Conservation (phyloP, 2,888 invertebrate species). For the Drosophila prostipennis region DNA sequence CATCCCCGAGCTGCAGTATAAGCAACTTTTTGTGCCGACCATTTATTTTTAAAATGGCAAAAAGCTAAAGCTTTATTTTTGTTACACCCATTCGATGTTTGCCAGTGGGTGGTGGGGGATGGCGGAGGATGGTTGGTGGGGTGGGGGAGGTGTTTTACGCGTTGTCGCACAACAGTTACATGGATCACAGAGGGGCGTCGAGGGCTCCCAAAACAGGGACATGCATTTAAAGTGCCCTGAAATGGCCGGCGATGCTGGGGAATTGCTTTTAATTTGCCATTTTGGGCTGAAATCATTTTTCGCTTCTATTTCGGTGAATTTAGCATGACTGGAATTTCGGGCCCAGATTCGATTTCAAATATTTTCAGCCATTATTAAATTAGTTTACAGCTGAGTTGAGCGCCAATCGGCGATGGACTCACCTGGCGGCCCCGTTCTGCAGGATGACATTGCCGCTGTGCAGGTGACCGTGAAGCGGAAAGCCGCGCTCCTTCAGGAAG, state of each 20-base stretch:
- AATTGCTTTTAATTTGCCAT: conserved; percentile 60
- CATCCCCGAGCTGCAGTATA: conserved; percentile 16
- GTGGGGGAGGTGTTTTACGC: conserved; percentile 24
- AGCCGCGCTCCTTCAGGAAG: conserved; percentile 93
- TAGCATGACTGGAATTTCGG: neutral
- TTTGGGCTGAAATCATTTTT: conserved; percentile 22
- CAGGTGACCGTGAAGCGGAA: conserved; percentile 93
- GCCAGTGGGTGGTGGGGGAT: conserved; percentile 14
- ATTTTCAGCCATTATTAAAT: conserved; percentile 46
- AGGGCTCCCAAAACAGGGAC: conserved; percentile 30
- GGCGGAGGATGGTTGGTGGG: conserved; percentile 14
- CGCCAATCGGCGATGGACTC: conserved; percentile 52
- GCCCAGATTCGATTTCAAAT: conserved; percentile 18
- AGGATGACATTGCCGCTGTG: conserved; percentile 96
- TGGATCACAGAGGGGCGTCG: neutral
- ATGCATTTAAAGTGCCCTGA: conserved; percentile 55
- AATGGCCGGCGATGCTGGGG: conserved; percentile 45
- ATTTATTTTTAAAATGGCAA: conserved; percentile 54
- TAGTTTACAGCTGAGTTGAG: conserved; percentile 31
- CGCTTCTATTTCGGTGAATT: conserved; percentile 7
- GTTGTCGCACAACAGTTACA: conserved; percentile 48
- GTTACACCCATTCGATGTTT: conserved; percentile 50
- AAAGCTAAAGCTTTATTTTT: conserved; percentile 47
- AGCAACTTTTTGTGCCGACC: conserved; percentile 31
- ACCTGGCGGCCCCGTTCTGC: conserved; percentile 96